Conservation (phyloP, 2,797 vertebrate genomes). For the Helarctos malayanus region DNA sequence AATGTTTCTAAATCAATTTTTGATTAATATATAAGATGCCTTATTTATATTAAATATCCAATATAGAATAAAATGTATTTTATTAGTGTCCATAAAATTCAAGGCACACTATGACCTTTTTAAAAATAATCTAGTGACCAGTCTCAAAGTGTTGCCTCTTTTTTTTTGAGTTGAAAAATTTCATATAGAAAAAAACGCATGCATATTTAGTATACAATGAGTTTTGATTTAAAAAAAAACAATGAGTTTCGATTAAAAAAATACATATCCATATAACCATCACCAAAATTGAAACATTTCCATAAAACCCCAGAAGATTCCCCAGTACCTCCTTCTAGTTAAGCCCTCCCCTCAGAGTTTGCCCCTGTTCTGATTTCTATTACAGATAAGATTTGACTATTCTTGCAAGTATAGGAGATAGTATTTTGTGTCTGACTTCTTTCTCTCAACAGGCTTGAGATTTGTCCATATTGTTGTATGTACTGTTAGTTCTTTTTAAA, state of each 20-base stretch:
- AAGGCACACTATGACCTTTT: neutral
- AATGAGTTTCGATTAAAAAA: neutral
- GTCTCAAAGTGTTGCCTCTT: constrained; percentile 41
- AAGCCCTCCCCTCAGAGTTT: neutral
- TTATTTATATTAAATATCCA: constrained; percentile 60
- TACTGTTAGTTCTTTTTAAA: neutral
- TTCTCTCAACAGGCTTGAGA: neutral
- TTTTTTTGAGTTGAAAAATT: neutral
- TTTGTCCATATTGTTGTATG: neutral
- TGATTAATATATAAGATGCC: constrained; percentile 43
- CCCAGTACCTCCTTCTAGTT: neutral
- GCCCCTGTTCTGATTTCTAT: constrained; percentile 8
- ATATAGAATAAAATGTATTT: constrained; percentile 50
- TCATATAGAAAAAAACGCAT: neutral
- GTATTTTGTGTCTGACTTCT: constrained; percentile 2
- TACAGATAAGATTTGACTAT: neutral
- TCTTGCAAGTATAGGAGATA: neutral
- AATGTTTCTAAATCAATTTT: constrained; percentile 55
- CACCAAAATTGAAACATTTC: neutral
- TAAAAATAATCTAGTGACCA: neutral
- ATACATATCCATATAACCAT: neutral
- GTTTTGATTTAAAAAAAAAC: constrained; percentile 22
- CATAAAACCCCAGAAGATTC: neutral
- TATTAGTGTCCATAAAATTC: constrained; percentile 47
- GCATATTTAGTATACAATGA: neutral